Base-by-base conservation (phyloP, 2,113 vertebrate species). In the Heterotilapia buettikoferi region DNA sequence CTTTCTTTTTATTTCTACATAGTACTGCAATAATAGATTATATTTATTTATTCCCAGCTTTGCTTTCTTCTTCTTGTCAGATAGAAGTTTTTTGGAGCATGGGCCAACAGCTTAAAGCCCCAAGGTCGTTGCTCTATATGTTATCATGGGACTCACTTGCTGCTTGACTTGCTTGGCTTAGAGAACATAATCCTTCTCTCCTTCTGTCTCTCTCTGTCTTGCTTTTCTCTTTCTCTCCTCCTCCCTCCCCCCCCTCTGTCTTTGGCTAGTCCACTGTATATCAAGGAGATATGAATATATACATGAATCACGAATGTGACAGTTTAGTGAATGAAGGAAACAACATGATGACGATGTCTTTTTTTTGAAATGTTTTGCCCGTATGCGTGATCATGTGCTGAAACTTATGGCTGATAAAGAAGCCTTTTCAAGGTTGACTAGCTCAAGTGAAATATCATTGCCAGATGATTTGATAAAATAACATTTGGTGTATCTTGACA, bases 401-500 rank as follows among this genome's bases (percentile, higher is more conserved):
- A 3, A 63, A 87, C 66, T 19, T 50, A 80, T 84, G 50, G n/a
- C 6, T 36, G 84, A 89, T 84, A 40, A 84, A 84, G 66, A 31
- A 76, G 61, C 24, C 5, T 82, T 53, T 84, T 85, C 53, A 91
- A 90, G 80, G 91, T 90, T 93, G 81, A 93, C 84, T 36, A 31
- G 73, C 26, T 33, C 26, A 33, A 78, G 45, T 52, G 59, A 52
- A 9, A 11, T 66, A 36, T 87, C 63, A 19, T 26, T 57, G 79
- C 66, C 83, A 82, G 85, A 57, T 80, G 47, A 92, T 89, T 88
- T 89, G 73, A 89, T 80, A 63, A 86, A 92, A 87, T 50, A 91
- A 81, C 90, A 92, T 93, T 93, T 92, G 92, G 88, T 84, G 66
- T 82, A 73, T 86, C 84, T 43, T 95, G 94, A 95, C 94, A 95